Evolutionary conservation across 2,113 vertebrate species (phyloP), one percentile per base, ranked within the genome.

Genomic region (Erythrocercus mccallii): DNA sequence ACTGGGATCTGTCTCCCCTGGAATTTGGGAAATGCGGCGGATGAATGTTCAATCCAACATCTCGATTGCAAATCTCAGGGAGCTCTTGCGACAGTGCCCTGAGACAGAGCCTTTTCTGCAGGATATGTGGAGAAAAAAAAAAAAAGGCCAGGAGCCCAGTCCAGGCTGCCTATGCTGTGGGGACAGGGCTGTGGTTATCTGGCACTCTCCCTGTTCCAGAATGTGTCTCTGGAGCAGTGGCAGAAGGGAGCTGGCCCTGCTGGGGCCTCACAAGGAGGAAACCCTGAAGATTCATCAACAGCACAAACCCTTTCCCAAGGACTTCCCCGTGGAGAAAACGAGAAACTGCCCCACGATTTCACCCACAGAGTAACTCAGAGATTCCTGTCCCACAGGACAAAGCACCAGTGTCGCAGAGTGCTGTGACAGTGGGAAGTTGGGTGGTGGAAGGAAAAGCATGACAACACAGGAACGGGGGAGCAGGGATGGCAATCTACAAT

Each of bases 21-120:
- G 92, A 94, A 95, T 95, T 16, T 10, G 78, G 92, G 88, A 85
- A 95, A 95, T 90, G 94, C 2, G 0, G 44, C 57, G 79, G 88
- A 87, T 33, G 82, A 88, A 88, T 38, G 79, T 77, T 90, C 81
- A 57, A 44, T 60, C 90, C 90, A 53, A 76, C 62, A 53, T 48
- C 81, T 87, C 4, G 6, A 50, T 15, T 81, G 78, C 81, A n/a
- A 71, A 87, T 68, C 92, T 84, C 73, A 9, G 25, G 5, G 73
- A 1, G 16, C 37, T 94, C 66, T 88, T 80, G 86, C 91, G 47
- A 88, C 80, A 91, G 64, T 1, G 30, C 76, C 48, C 48, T 65
- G 60, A 54, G 76, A 65, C 48, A 62, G 38, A 68, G 87, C 40
- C 33, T n/a, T 62, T 84, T 78, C 58, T 57, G 65, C 31, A 79